These are phyloP conservation scores for Drosophila bifasciata DNA, from an alignment of 1,140 invertebrate species.

Conservation along the genomic window DNA sequence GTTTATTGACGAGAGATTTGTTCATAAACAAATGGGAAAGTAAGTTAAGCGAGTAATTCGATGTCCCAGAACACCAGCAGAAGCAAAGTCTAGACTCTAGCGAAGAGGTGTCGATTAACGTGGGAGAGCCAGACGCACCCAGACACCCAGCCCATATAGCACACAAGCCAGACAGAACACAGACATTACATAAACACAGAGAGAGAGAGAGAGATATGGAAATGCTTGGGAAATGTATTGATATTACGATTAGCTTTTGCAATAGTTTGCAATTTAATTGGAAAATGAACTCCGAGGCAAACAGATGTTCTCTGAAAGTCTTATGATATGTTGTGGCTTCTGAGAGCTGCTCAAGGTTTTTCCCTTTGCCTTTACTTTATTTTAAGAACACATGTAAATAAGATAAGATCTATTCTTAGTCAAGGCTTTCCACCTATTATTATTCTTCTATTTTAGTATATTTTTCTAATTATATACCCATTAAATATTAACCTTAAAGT, in stretches of 20 bases:
- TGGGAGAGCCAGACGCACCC: slow-evolving; percentile 3
- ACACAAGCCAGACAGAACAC: slow-evolving; percentile 30
- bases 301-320: no score
- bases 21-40: slow-evolving; percentile 26
- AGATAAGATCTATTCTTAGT: not conserved
- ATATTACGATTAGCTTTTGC: not conserved
- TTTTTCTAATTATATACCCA: not conserved
- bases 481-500: not conserved
- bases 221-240: not conserved
- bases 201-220: not conserved
- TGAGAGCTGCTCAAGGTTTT: no score
- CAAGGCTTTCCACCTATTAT: no score
- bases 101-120: slow-evolving; percentile 29
- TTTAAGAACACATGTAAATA: slow-evolving; percentile 6
- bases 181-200: slow-evolving; percentile 27
- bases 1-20: slow-evolving; percentile 7
- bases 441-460: no score
- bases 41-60: slow-evolving; percentile 10
- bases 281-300: not conserved
- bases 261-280: not conserved
- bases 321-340: no score
- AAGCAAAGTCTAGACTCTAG: no score
- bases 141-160: not conserved
- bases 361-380: no score
- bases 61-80: not conserved